phyloP scores from a whole-genome alignment of 30 jellyfish, hydroid and myxozoan genomes.

The Aurelia aurita complex sp. Pacific region DNA sequence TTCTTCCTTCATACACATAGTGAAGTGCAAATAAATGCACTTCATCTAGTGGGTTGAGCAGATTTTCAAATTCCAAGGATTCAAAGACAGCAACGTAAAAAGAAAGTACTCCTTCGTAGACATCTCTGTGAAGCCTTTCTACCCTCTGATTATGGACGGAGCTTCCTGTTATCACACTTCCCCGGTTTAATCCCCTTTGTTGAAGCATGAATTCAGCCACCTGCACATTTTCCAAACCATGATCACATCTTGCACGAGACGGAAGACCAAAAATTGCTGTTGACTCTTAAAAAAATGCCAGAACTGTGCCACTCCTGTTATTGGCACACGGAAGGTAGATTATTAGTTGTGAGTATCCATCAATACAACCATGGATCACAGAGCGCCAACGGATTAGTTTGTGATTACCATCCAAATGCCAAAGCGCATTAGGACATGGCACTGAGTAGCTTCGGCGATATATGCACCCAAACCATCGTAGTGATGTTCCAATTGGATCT shows the following conservation, averaged over 20 bases:
- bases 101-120: too few species aligned
- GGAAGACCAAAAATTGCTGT: too few species aligned
- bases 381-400: constrained; percentile 13
- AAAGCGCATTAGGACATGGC: constrained; percentile 19
- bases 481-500: constrained; percentile 23
- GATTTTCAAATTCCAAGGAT: too few species aligned
- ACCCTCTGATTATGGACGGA: too few species aligned
- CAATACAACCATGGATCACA: not conserved
- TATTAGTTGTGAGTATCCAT: too few species aligned
- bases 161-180: constrained; percentile 4
- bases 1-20: not conserved
- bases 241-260: not conserved
- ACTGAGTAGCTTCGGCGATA: constrained; percentile 12
- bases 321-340: too few species aligned
- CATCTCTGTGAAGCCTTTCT: too few species aligned
- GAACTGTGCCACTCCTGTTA: too few species aligned
- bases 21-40: too few species aligned
- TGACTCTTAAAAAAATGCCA: too few species aligned
- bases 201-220: constrained; percentile 4
- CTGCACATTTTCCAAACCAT: constrained; percentile 5
- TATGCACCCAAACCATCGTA: constrained; percentile 1
- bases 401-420: constrained; percentile 31
- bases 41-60: too few species aligned
- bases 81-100: too few species aligned
- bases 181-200: constrained; percentile 3